These are phyloP conservation scores for Enteromius afrohamiltoni DNA, from an alignment of 2,797 vertebrate genomes.

Conservation along the genomic window DNA sequence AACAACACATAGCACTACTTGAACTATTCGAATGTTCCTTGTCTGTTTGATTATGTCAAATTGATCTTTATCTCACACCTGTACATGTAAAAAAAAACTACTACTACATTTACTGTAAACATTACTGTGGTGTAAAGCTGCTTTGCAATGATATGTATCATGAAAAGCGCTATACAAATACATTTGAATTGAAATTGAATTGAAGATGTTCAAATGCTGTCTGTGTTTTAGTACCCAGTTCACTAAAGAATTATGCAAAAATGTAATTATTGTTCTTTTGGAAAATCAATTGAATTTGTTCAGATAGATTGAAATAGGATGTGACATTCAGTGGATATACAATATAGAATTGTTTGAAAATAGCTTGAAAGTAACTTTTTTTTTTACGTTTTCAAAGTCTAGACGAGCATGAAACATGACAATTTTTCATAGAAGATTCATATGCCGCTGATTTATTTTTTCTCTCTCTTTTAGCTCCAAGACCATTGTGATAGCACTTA, in stretches of 20 bases:
- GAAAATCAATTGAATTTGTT: background rate
- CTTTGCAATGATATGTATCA: no score
- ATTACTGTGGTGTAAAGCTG: no score
- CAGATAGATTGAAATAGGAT: background rate
- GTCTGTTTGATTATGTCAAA: no score
- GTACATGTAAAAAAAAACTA: no score
- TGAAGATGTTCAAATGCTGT: slow-evolving; percentile 13
- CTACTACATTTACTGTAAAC: no score
- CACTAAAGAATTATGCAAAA: background rate
- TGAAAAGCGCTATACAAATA: no score
- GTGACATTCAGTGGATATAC: background rate
- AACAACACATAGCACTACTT: no score
- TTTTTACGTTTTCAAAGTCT: background rate
- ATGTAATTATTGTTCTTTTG: background rate
- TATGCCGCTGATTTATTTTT: background rate
- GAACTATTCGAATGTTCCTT: no score
- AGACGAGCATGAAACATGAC: background rate
- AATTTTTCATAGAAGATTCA: background rate
- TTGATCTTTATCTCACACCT: no score
- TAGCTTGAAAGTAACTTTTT: background rate
- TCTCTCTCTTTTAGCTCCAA: background rate
- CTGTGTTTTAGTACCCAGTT: background rate
- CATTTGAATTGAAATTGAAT: no score
- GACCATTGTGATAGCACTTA: background rate
- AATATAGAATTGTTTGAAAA: background rate